Conservation (phyloP, 2,888 invertebrate species). For the Plebejus melissa region DNA sequence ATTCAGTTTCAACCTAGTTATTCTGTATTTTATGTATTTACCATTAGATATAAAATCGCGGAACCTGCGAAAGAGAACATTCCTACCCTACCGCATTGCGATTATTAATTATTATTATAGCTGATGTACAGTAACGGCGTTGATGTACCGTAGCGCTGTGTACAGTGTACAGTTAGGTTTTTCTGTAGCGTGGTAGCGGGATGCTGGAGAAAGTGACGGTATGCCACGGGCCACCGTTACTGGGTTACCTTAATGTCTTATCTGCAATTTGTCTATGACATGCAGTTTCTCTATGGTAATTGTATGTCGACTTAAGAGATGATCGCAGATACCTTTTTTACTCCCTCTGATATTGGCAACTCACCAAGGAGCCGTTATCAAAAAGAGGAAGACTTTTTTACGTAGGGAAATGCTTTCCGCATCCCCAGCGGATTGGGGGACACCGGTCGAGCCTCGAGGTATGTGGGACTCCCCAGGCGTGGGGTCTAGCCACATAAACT, state of each 20-base stretch:
- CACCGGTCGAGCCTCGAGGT: too few species aligned
- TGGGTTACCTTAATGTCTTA: conserved; percentile 41
- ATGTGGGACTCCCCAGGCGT: too few species aligned
- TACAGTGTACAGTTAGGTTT: conserved; percentile 17
- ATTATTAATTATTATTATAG: background rate
- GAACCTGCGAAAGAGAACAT: background rate
- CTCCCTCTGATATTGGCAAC: too few species aligned
- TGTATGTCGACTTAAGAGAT: background rate
- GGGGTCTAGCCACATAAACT: too few species aligned
- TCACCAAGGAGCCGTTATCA: too few species aligned
- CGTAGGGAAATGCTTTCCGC: too few species aligned
- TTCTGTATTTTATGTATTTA: background rate
- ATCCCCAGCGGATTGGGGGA: too few species aligned
- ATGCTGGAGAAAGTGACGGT: conserved; percentile 41
- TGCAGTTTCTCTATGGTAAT: conserved; percentile 11
- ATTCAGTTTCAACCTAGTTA: too few species aligned
- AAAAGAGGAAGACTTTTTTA: too few species aligned
- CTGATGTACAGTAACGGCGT: conserved; percentile 1
- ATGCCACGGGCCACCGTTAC: conserved; percentile 33
- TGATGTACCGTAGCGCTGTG: conserved; percentile 5
- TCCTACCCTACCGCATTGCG: background rate
- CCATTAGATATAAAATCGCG: too few species aligned
- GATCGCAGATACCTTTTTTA: background rate
- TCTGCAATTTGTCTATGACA: conserved; percentile 21
- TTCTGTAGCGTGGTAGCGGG: conserved; percentile 31